Percentiles rank a stretch among this genome's conserved stretches.
phyloP scores from a whole-genome alignment of 1,140 invertebrate species.

The Eufriesea mexicana region DNA sequence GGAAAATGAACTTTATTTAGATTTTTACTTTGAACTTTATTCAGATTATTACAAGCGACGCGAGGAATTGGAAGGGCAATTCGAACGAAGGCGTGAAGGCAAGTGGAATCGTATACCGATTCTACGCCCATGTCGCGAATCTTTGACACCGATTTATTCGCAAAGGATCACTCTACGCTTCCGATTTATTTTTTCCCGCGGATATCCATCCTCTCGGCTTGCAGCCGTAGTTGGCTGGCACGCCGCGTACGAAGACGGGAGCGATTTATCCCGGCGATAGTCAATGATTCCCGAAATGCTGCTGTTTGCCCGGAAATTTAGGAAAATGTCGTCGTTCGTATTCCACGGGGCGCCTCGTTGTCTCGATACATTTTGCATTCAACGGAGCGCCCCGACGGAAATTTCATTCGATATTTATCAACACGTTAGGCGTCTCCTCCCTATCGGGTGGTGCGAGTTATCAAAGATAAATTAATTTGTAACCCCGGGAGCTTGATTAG shows the following conservation, averaged over 20 bases:
- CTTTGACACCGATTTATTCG: no score
- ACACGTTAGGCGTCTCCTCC: constrained; percentile 47
- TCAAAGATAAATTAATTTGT: constrained; percentile 77
- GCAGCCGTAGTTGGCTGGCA: no score
- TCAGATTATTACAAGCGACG: no score
- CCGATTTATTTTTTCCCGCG: no score
- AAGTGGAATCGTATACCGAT: no score
- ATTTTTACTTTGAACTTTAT: no score
- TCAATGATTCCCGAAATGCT: background rate
- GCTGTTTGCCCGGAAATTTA: background rate
- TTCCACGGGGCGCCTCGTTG: background rate
- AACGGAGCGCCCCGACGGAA: background rate
- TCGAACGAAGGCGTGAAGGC: no score
- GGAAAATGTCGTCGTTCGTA: background rate
- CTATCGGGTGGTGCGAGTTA: constrained; percentile 62
- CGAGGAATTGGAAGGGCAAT: no score
- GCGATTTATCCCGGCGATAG: background rate
- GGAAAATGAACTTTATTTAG: no score
- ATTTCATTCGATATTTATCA: constrained; percentile 53
- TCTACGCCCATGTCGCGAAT: no score
- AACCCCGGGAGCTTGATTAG: constrained; percentile 72
- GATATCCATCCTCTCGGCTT: no score
- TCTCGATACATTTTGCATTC: constrained; percentile 6
- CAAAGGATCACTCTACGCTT: no score
- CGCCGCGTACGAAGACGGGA: background rate